These are phyloP conservation scores for Parnassius mnemosyne DNA, from an alignment of 2,888 invertebrate species.

Conservation along the genomic window DNA sequence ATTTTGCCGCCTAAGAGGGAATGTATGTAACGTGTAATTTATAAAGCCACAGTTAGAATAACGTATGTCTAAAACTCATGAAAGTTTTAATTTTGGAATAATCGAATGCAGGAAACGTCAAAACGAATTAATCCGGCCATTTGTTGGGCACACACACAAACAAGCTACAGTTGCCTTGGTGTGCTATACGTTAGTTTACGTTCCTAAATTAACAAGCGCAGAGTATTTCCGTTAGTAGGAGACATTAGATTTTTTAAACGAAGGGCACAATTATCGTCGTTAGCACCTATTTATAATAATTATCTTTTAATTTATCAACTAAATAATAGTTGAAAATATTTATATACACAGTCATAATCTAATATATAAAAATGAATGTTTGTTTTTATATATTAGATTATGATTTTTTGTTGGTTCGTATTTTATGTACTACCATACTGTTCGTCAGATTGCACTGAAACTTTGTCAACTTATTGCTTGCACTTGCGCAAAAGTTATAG, in stretches of 20 bases:
- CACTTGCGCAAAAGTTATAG: no score
- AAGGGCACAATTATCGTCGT: slow-evolving; percentile 13
- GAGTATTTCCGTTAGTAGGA: slow-evolving; percentile 24
- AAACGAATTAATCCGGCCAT: slow-evolving; percentile 49
- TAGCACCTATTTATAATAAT: not conserved
- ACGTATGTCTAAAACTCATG: slow-evolving; percentile 21
- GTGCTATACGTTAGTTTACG: slow-evolving; percentile 40
- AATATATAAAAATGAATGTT: no score
- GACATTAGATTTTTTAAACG: slow-evolving; percentile 15
- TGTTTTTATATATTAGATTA: no score
- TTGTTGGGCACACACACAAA: slow-evolving; percentile 39
- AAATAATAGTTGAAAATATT: not conserved
- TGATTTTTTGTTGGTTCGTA: no score
- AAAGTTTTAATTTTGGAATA: slow-evolving; percentile 26
- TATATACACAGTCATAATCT: no score
- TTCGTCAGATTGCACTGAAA: no score
- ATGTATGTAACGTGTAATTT: slow-evolving; percentile 20
- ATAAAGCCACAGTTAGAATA: slow-evolving; percentile 16
- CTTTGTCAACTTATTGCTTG: no score
- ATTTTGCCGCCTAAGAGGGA: slow-evolving; percentile 14
- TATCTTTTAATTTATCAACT: not conserved
- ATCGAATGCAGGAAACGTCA: slow-evolving; percentile 51
- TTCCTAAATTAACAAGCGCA: slow-evolving; percentile 39
- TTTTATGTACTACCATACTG: no score
- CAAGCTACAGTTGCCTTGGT: slow-evolving; percentile 13